Evolutionary conservation across 2,888 invertebrate genomes (phyloP), one percentile per base, ranked within the genome.

Genomic region (Stictocephala bisonia): DNA sequence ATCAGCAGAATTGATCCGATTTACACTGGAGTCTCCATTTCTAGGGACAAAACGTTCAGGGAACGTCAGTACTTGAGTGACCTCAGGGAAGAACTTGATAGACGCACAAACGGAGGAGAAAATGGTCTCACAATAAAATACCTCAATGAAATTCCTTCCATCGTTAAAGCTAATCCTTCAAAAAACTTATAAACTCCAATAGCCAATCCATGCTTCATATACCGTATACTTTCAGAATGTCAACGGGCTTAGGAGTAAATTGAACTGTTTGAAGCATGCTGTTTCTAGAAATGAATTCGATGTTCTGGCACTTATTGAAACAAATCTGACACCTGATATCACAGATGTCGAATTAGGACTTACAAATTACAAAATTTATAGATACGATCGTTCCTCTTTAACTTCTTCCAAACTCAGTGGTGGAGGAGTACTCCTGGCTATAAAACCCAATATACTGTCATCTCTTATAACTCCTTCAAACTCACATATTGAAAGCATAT

Each of bases 171-270:
- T 13, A 3, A 11, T 9, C 27, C n/a, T n/a, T n/a, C 58, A 58
- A 58, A 31, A 58, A 58, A 58, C 35, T 13, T 15, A 18, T 27
- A 6, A 58, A n/a, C n/a, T n/a, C n/a, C n/a, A n/a, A n/a, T n/a
- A 15, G 35, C 58, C 35, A 11, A n/a, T 15, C n/a, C 4, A 4
- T 31, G 29, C 15, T 29, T 11, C 11, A 29, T n/a, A 6, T 4
- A 15, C 27, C 18, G 35, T 31, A 2, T 58, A 58, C 18, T 58
- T 27, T n/a, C 58, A 58, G 24, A 58, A 58, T 58, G 11, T 58
- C 6, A 58, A 58, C 24, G 35, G 58, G 2, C 29, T 51, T 20
- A n/a, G 22, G 3, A 20, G 22, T 6, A 51, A 51, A 22, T 18
- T 51, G 13, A 18, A 51, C 11, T 13, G 3, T 4, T 20, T 51